A percentile compares a stretch with the other conserved stretches of the same genome.
Conservation (phyloP, 2,888 invertebrate genomes). For the Epirrhoe alternata region DNA sequence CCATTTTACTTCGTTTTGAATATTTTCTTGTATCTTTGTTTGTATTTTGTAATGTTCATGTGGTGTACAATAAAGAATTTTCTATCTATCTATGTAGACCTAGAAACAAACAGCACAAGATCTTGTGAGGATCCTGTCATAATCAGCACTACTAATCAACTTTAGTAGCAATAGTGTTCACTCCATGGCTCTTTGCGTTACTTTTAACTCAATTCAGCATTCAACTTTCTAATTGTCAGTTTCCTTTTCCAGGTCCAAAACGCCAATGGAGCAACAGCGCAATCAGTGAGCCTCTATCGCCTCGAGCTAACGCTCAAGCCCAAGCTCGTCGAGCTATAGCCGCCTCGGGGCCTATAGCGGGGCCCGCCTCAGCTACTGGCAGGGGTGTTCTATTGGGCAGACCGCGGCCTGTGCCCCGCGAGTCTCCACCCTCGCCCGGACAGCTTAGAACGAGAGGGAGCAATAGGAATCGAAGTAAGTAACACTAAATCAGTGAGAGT, state of each 20-base stretch:
- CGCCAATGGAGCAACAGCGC: slow-evolving; percentile 64
- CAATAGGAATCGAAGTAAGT: slow-evolving; percentile 29
- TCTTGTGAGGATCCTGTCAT: too few relatives aligned
- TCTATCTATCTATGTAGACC: too few relatives aligned
- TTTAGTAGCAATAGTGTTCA: too few relatives aligned
- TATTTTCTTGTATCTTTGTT: too few relatives aligned
- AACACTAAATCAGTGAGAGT: too few relatives aligned
- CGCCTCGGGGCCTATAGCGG: slow-evolving; percentile 27
- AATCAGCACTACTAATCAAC: too few relatives aligned
- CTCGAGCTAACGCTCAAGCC: slow-evolving; percentile 31
- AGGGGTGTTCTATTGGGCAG: slow-evolving; percentile 20
- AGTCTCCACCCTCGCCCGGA: slow-evolving; percentile 65
- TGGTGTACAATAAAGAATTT: too few relatives aligned
- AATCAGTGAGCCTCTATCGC: slow-evolving; percentile 32
- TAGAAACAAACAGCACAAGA: too few relatives aligned
- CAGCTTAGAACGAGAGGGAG: slow-evolving; percentile 56
- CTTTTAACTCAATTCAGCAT: not conserved
- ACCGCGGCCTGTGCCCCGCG: slow-evolving; percentile 32
- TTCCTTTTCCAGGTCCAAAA: slow-evolving; percentile 44
- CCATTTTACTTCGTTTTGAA: too few relatives aligned
- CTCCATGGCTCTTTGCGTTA: not conserved
- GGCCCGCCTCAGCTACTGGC: slow-evolving; percentile 20
- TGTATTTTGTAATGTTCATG: too few relatives aligned
- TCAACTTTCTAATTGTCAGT: not conserved
- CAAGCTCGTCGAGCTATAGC: slow-evolving; percentile 15